These are phyloP conservation scores for Phataginus tricuspis DNA, from an alignment of 2,797 vertebrate species.

Conservation along the genomic window DNA sequence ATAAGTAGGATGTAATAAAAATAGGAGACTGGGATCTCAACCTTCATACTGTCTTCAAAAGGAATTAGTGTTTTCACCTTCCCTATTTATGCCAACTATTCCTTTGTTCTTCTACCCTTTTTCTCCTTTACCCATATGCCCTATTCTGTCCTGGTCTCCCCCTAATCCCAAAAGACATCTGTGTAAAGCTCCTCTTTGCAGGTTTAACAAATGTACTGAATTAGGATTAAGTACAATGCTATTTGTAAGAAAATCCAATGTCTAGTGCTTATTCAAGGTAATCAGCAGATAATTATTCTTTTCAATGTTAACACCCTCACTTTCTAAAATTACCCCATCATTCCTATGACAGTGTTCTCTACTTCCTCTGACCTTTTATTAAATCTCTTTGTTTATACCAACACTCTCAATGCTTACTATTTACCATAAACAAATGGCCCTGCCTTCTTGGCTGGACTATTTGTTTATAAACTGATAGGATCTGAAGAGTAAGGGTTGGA, in stretches of 20 bases:
- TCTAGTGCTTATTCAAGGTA: not conserved
- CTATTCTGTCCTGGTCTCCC: not conserved
- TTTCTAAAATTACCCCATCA: not conserved
- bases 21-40: not conserved
- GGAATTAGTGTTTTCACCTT: not conserved
- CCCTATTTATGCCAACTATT: not conserved
- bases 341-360: not conserved
- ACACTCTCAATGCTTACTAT: not conserved
- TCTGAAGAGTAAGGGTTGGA: not conserved
- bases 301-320: not conserved
- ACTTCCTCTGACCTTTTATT: too few relatives aligned
- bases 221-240: not conserved
- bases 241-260: not conserved
- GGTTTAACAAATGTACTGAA: not conserved
- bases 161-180: not conserved
- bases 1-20: not conserved
- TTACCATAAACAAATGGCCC: not conserved
- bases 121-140: not conserved
- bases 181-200: not conserved
- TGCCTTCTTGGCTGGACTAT: not conserved
- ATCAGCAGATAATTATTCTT: not conserved
- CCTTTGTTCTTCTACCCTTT: not conserved
- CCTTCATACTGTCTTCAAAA: not conserved
- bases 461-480: not conserved
- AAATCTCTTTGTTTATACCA: not conserved